Evolutionary conservation across 1,140 invertebrate species (phyloP), one percentile per base, ranked within the genome.

Genomic region (Leptestheria dahalacensis): DNA sequence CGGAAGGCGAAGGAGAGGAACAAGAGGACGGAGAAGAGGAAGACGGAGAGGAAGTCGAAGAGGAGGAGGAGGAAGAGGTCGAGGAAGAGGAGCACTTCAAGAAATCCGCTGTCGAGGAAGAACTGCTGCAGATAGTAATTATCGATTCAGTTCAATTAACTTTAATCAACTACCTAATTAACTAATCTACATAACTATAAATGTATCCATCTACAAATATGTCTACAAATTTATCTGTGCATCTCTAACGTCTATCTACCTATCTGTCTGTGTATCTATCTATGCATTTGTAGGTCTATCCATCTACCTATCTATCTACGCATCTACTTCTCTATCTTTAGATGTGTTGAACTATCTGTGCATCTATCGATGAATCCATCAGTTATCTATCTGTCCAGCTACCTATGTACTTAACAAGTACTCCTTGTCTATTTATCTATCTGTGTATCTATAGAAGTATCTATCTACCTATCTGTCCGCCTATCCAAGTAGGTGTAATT

Each of bases 61-160:
- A 81, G 10, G 77, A 79, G 12, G 79, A 81, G 4, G 80, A 82
- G 9, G 77, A 80, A 28, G 78, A 79, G 15, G 69, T 69, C 10
- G 75, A 79, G 1, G 69, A 73, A 28, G 74, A n/a, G n/a, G n/a
- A n/a, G n/a, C n/a, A n/a, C n/a, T n/a, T 78, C 62, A 73, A 80
- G n/a, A 70, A 77, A 51, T 71, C 74, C 61, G 78, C 76, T 2
- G 68, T 73, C 25, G 82, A 82, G 65, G 80, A 82, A 64, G 77
- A 79, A 60, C 78, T 77, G 63, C 69, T 81, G 61, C 79, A 77
- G 63, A 73, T 72, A 66, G 73, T 74, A 62, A 59, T 33, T 50
- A 23, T 52, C 46, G 1, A 51, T 48, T 41, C 28, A 29, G 33
- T 9, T 41, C 6, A 41, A 41, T 41, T 41, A 26, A 52, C 51